A percentile compares a stretch with the other conserved stretches of the same genome.
Conservation (phyloP, 2,113 vertebrate species). For the Spheniscus mendiculus region DNA sequence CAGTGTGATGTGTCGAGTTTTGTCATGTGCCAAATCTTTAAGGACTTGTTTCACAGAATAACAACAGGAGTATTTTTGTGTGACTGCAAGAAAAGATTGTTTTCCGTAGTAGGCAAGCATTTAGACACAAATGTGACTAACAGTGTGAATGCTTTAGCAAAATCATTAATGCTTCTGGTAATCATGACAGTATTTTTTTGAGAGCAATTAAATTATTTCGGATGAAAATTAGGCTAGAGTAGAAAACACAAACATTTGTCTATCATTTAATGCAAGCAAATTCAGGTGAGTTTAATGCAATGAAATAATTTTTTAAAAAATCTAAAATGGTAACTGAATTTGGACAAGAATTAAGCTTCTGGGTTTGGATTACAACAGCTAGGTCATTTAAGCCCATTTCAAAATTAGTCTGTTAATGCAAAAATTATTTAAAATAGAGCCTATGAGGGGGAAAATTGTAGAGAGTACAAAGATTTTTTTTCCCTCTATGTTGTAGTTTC, state of each 20-base stretch:
- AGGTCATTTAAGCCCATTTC: neutral
- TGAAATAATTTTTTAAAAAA: neutral
- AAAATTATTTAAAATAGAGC: neutral
- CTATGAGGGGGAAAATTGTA: fast-evolving
- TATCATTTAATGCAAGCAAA: neutral
- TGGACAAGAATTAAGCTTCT: neutral
- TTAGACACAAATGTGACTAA: neutral
- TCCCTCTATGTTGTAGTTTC: neutral
- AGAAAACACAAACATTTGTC: neutral
- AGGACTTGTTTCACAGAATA: neutral
- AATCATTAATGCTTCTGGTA: neutral
- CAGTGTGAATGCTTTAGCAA: neutral
- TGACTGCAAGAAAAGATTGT: neutral
- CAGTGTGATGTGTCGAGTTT: neutral
- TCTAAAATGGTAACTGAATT: neutral
- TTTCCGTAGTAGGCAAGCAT: neutral
- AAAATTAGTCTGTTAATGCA: neutral
- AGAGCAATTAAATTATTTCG: neutral
- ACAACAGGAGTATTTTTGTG: neutral
- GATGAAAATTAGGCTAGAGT: neutral
- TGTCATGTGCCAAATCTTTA: neutral
- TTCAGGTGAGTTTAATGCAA: neutral
- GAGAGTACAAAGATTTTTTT: neutral
- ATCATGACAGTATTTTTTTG: neutral
- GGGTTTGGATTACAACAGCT: neutral